A percentile compares a stretch with the other conserved stretches of the same genome.
Evolutionary conservation across 1,140 invertebrate genomes (phyloP).

Genomic region (Latrodectus geometricus): DNA sequence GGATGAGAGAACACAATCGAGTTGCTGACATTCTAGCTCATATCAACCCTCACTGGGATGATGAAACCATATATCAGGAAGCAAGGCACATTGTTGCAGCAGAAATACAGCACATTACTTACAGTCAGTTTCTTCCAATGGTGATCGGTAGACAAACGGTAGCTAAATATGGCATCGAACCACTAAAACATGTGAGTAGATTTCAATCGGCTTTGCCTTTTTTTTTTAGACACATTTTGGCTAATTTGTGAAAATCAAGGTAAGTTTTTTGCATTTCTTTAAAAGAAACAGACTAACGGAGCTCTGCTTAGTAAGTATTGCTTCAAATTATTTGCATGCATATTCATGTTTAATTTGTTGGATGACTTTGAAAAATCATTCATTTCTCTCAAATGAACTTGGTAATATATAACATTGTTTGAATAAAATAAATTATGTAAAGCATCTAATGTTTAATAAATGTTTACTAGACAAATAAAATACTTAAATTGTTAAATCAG

Average conservation of each 20-base stretch:
- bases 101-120: conserved; percentile 92
- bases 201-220: neutral
- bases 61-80: conserved; percentile 92
- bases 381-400: too few species aligned
- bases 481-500: too few species aligned
- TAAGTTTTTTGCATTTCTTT: neutral
- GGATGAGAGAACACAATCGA: conserved; percentile 69
- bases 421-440: too few species aligned
- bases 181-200: conserved; percentile 67
- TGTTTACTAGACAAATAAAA: too few species aligned
- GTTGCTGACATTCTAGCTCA: conserved; percentile 70
- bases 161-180: conserved; percentile 80
- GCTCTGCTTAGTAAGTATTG: neutral
- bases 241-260: neutral
- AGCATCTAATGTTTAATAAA: too few species aligned
- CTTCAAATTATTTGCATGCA: neutral
- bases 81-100: conserved; percentile 88
- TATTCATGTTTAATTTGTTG: neutral
- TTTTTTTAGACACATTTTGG: neutral
- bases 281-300: neutral
- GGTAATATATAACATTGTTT: too few species aligned
- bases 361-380: too few species aligned
- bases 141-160: conserved; percentile 92
- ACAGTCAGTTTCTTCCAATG: conserved; percentile 94
- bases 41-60: conserved; percentile 94